Evolutionary conservation across 1,140 invertebrate species (phyloP).

Genomic region (Phymastichus coffea): DNA sequence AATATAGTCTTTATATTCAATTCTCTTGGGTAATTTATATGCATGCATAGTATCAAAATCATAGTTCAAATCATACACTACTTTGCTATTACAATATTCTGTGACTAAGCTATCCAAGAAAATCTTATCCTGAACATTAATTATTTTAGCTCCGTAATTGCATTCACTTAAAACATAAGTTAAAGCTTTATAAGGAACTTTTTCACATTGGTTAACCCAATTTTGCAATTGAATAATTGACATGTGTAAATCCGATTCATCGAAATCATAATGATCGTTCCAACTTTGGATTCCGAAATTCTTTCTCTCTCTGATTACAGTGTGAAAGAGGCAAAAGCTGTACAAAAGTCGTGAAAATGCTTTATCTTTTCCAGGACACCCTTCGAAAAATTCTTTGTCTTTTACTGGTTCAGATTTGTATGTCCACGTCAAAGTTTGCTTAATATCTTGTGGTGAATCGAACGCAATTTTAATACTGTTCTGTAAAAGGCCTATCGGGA

Average conservation of each 20-base stretch:
- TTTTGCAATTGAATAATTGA: conserved; percentile 64
- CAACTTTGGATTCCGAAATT: conserved; percentile 69
- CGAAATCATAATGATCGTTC: conserved; percentile 74
- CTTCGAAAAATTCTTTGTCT: conserved; percentile 53
- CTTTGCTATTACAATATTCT: conserved; percentile 59
- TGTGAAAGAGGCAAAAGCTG: conserved; percentile 71
- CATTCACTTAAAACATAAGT: conserved; percentile 68
- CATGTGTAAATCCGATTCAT: conserved; percentile 69
- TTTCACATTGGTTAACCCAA: conserved; percentile 51
- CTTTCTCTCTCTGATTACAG: conserved; percentile 64
- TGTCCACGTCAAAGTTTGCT: conserved; percentile 62
- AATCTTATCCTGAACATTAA: conserved; percentile 65
- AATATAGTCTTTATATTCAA: conserved; percentile 68
- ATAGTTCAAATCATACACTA: conserved; percentile 36
- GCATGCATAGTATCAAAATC: conserved; percentile 48
- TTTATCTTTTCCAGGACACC: conserved; percentile 45
- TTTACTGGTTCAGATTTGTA: conserved; percentile 61
- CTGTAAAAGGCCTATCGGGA: conserved; percentile 68
- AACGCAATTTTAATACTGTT: conserved; percentile 70
- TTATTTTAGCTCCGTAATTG: conserved; percentile 73
- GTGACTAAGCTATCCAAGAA: conserved; percentile 60
- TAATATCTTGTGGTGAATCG: conserved; percentile 64
- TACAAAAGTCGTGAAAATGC: conserved; percentile 66
- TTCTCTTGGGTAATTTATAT: conserved; percentile 64
- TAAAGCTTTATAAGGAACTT: conserved; percentile 63